These are phyloP conservation scores for Heterohyrax brucei DNA, from an alignment of 2,797 vertebrate species.

Conservation along the genomic window DNA sequence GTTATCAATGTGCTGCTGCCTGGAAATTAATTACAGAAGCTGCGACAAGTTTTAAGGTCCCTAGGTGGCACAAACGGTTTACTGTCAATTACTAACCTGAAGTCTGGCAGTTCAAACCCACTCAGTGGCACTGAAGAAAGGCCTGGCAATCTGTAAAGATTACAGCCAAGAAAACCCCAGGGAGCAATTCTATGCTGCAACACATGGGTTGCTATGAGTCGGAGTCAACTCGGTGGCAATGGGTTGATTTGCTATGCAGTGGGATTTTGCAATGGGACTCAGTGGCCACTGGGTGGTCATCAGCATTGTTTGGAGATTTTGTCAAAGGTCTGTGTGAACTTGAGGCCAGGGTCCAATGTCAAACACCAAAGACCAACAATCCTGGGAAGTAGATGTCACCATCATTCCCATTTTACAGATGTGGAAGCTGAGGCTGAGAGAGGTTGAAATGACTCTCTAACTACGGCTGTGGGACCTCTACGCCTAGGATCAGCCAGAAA, in stretches of 20 bases:
- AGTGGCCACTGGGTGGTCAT: neutral
- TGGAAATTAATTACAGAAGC: neutral
- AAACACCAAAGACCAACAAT: neutral
- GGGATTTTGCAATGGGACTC: neutral
- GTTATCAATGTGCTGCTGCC: neutral
- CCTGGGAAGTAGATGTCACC: neutral
- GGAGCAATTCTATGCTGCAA: neutral
- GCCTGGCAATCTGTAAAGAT: neutral
- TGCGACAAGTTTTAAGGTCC: neutral
- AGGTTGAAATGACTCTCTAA: neutral
- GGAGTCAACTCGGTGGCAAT: too few species aligned
- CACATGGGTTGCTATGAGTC: neutral
- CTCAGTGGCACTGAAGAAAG: neutral
- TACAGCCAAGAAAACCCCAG: neutral
- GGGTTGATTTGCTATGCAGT: neutral
- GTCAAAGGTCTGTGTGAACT: neutral
- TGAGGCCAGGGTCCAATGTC: conserved; percentile 7
- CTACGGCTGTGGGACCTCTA: neutral
- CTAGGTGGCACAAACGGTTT: neutral
- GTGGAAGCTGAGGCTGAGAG: conserved; percentile 36
- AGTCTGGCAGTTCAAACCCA: neutral
- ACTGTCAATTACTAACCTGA: neutral
- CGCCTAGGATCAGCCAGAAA: neutral
- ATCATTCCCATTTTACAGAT: conserved; percentile 12
- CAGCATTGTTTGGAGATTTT: conserved; percentile 21